A percentile compares a stretch with the other conserved stretches of the same genome.
Evolutionary conservation across 2,888 invertebrate species (phyloP).

Genomic region (Ichneumon xanthorius): DNA sequence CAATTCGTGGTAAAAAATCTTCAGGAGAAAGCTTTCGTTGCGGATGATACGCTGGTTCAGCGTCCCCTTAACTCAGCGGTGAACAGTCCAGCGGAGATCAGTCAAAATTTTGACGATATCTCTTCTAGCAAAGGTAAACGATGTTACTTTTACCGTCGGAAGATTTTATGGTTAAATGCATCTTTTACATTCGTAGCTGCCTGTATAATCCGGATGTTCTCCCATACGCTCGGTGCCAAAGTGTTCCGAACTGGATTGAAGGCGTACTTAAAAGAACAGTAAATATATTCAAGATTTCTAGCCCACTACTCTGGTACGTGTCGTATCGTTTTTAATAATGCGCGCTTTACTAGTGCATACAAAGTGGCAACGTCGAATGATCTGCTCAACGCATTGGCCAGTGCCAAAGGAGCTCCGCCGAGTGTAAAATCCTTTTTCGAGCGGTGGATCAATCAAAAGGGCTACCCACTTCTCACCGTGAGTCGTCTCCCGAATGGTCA

Average conservation of each 20-base stretch:
- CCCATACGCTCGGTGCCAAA: constrained; percentile 84
- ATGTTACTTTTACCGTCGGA: background rate
- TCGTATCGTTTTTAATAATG: background rate
- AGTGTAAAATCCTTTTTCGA: constrained; percentile 82
- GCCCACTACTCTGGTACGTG: background rate
- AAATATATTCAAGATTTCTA: constrained; percentile 33
- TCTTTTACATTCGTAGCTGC: background rate
- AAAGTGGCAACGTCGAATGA: constrained; percentile 85
- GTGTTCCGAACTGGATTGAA: constrained; percentile 84
- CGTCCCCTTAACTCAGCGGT: constrained; percentile 86
- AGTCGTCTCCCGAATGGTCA: constrained; percentile 84
- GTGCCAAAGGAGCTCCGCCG: background rate
- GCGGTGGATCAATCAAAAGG: constrained; percentile 89
- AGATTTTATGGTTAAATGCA: background rate
- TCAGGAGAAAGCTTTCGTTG: constrained; percentile 84
- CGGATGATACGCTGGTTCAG: constrained; percentile 84
- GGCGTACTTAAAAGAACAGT: constrained; percentile 74
- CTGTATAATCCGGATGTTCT: constrained; percentile 86
- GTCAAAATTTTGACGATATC: constrained; percentile 87
- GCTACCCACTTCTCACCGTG: constrained; percentile 89
- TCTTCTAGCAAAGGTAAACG: constrained; percentile 87
- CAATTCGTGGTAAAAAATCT: constrained; percentile 84
- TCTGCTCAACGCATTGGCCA: constrained; percentile 82
- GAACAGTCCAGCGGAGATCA: constrained; percentile 85
- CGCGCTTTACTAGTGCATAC: constrained; percentile 57